phyloP scores from a whole-genome alignment of 2,797 vertebrate genomes.

The Odontamblyopus lacepedii region DNA sequence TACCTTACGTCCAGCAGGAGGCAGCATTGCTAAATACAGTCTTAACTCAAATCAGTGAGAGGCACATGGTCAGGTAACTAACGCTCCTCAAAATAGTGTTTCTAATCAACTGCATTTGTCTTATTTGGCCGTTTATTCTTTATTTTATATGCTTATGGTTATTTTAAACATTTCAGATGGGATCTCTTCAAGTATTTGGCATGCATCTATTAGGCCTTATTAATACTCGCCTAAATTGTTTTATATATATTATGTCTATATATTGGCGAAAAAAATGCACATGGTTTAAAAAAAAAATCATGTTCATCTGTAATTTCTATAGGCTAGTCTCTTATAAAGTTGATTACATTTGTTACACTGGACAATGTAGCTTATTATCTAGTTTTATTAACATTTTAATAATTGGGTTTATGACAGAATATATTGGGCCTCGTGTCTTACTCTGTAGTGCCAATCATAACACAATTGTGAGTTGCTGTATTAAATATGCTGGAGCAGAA shows the following conservation, averaged over 20 bases:
- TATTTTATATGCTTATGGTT: too few species aligned
- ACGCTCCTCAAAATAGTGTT: not conserved
- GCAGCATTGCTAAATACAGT: conserved; percentile 47
- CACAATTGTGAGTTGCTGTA: not conserved
- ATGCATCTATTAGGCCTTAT: not conserved
- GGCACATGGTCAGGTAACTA: conserved; percentile 24
- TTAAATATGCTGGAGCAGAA: conserved; percentile 4
- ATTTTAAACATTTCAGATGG: not conserved
- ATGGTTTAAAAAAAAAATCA: not conserved
- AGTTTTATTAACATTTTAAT: not conserved
- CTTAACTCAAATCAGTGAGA: not conserved
- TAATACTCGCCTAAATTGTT: not conserved
- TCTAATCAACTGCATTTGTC: not conserved
- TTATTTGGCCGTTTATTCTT: not conserved
- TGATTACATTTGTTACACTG: too few species aligned
- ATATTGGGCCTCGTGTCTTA: not conserved
- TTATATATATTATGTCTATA: not conserved
- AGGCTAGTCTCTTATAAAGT: too few species aligned
- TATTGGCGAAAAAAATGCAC: not conserved
- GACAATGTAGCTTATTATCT: too few species aligned
- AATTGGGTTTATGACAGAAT: not conserved
- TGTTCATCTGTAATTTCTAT: too few species aligned
- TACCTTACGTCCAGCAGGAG: conserved; percentile 44
- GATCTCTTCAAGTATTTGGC: not conserved
- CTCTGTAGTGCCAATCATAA: not conserved